These are phyloP conservation scores for Grus americana DNA, from an alignment of 2,113 vertebrate species.

Conservation along the genomic window DNA sequence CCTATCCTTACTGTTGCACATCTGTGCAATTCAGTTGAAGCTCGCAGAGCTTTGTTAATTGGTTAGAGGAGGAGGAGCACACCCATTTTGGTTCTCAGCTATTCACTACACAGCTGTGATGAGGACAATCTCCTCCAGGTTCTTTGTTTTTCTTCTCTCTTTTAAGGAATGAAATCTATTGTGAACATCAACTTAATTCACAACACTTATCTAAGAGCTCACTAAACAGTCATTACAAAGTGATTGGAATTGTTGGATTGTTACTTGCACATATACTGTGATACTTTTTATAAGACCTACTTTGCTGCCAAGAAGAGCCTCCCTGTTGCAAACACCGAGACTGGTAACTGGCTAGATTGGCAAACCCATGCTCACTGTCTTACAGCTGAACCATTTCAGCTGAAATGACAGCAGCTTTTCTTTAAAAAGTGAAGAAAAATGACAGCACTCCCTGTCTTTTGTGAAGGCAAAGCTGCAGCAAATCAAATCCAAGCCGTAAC, in stretches of 20 bases:
- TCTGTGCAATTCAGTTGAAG: not conserved
- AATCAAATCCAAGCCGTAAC: not conserved
- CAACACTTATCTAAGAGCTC: not conserved
- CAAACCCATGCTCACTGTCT: not conserved
- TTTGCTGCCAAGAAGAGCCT: not conserved
- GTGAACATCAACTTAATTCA: not conserved
- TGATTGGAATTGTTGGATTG: not conserved
- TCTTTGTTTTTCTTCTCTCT: not conserved
- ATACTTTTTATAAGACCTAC: not conserved
- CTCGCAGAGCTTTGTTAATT: not conserved
- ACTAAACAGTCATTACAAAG: not conserved
- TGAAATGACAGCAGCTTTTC: not conserved
- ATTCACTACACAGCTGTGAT: not conserved
- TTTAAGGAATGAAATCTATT: not conserved
- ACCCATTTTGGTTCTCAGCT: not conserved
- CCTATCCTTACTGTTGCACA: not conserved
- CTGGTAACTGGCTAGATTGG: not conserved
- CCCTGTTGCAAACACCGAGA: not conserved
- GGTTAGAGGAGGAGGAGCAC: not conserved
- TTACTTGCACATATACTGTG: not conserved
- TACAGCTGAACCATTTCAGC: not conserved
- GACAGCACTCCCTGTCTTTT: not conserved
- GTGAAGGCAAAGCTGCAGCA: not conserved
- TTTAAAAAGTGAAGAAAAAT: not conserved
- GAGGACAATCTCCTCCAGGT: accelerated